Evolutionary conservation across 2,797 vertebrate genomes (phyloP), one percentile per base, ranked within the genome.

Genomic region (Capromys pilorides): DNA sequence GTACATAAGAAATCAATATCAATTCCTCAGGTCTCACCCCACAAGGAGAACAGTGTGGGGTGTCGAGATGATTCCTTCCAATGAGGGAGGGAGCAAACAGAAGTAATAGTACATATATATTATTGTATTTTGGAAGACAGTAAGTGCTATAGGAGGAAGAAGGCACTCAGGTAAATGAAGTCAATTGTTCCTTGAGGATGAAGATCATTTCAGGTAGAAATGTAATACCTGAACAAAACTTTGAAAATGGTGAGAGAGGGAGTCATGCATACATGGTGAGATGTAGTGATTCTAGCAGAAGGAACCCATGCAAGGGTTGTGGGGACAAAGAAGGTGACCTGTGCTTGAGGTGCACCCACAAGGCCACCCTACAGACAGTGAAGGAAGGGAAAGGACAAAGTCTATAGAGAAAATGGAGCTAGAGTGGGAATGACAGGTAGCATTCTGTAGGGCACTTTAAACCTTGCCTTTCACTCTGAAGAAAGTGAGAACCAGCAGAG

Each of bases 341-440:
- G 3, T 73, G 4, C 26, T 16, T 67, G 67, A 93, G 22, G 8
- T 75, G 45, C 8, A 61, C 5, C 1, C 28, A 45, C 16, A 9
- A 73, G 21, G 19, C 3, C 75, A 49, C 4, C 19, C 5, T 45
- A 13, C 36, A 49, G 3, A 12, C 51, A 78, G 36, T 2, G 9
- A 5, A 61, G 1, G 12, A 21, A 39, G 0, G 5, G 31, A 45
- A 10, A 3, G 1, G 4, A 5, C 16, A 24, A 1, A 64, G 1
- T 33, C 45, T 19, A 62, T 22, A 87, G 86, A 78, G 21, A 2
- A 41, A 59, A 14, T 2, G 2, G 21, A 41, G 13, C 10, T 2
- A 2, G 18, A 36, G 8, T 8, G 1, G 8, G 18, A 22, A 62
- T 26, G 11, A 22, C 24, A 22, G 3, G 5, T 3, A 81, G 6